A percentile compares a stretch with the other conserved stretches of the same genome.
phyloP scores from a whole-genome alignment of 37 sponge, comb jelly and placozoan species.

The Lycopodina hypogea region DNA sequence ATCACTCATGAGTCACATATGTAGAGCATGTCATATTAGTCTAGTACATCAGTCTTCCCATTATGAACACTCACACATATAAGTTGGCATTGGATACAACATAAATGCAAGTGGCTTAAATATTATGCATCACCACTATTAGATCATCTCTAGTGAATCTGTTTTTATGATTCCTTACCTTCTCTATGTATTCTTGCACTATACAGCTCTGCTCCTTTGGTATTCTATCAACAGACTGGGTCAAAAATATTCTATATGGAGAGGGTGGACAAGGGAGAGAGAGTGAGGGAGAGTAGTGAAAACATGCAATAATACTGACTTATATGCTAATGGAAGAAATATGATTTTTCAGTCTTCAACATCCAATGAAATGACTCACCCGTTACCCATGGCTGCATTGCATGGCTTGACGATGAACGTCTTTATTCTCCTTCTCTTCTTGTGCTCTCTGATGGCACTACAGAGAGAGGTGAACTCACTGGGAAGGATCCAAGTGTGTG shows the following conservation, averaged over 20 bases:
- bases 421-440: constrained; percentile 40
- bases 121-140: no score
- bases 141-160: no score
- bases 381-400: constrained; percentile 82
- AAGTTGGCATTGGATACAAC: no score
- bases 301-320: neutral
- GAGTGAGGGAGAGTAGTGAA: neutral
- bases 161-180: constrained; percentile 37
- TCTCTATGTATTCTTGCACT: constrained; percentile 87
- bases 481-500: constrained; percentile 83
- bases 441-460: constrained; percentile 29
- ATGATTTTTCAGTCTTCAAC: neutral
- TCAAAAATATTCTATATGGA: constrained; percentile 59
- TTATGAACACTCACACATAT: no score
- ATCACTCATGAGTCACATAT: no score
- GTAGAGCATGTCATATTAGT: no score
- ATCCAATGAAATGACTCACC: constrained; percentile 37
- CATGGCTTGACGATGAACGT: constrained; percentile 86
- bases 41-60: no score
- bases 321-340: neutral
- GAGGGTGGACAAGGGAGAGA: neutral
- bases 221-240: constrained; percentile 42
- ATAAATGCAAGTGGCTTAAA: no score
- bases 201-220: constrained; percentile 39
- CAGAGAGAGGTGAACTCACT: constrained; percentile 56